Evolutionary conservation across 2,113 vertebrate genomes (phyloP), one percentile per base, ranked within the genome.

Genomic region (Gymnorhina tibicen): DNA sequence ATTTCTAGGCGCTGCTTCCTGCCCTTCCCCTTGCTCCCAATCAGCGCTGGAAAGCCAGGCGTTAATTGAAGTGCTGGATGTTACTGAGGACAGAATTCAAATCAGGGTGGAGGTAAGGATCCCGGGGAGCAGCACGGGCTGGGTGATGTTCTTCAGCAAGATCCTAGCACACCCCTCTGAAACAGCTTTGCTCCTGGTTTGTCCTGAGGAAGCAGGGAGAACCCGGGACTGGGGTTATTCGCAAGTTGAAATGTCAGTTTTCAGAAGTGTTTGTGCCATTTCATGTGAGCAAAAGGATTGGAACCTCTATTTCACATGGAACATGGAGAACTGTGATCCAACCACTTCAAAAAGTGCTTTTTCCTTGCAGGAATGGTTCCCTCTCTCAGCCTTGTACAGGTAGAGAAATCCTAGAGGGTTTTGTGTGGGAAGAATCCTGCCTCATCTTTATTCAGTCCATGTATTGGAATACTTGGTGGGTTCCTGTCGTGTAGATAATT

Each of bases 21-120:
- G 73, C 62, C 72, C 95, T 77, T 92, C 97, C 63, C 30, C 52
- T 49, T 58, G 91, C 68, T 76, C 81, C 77, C 96, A 88, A 35
- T 73, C 91, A 30, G 62, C 52, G 1, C 37, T 76, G 30, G 86
- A 91, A 90, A 87, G 55, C 4, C 91, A 96, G 47, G 87, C 97
- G 6, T 76, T 97, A 91, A 97, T 98, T 93, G 97, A 98, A 93
- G 98, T 98, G 84, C 95, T 98, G 67, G 95, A 97, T 66, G 88
- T 98, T 73, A 93, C 93, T 76, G 98, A 98, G 85, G 93, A 87
- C 76, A 95, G 96, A 85, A 97, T 98, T 96, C 97, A 96, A 47
- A 98, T 98, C 97, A 97, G 89, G 60, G 37, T 98, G 91, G 74
- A 98, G 97, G 98, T 98, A 97, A 98, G 95, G 86, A 80, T 49